phyloP scores from a whole-genome alignment of 2,888 invertebrate genomes.

The Hirtodrosophila histrioides region DNA sequence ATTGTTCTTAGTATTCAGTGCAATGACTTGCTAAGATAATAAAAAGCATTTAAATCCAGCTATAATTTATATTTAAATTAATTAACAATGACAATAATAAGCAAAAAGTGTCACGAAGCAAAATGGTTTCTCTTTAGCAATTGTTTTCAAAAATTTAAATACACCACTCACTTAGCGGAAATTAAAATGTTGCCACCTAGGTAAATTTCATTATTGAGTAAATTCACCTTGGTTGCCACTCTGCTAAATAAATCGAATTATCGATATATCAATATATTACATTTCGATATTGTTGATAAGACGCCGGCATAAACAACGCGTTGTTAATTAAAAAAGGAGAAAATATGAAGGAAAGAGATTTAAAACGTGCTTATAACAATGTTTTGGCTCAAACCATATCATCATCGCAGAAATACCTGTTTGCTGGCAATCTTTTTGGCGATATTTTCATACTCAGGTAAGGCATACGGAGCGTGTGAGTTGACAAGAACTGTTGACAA shows the following conservation, averaged over 20 bases:
- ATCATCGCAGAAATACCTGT: conserved; percentile 92
- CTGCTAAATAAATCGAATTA: background rate
- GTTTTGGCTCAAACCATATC: conserved; percentile 93
- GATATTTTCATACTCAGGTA: conserved; percentile 88
- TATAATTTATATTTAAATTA: background rate
- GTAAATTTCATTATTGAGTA: too few relatives aligned
- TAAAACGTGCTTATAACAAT: conserved; percentile 89
- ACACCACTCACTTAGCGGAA: background rate
- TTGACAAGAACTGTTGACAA: background rate
- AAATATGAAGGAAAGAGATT: conserved; percentile 69
- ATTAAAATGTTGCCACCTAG: conserved; percentile 24
- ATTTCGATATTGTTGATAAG: conserved; percentile 6
- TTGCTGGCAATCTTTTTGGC: conserved; percentile 93
- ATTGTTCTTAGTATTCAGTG: background rate
- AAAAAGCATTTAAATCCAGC: background rate
- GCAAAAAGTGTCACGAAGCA: too few relatives aligned
- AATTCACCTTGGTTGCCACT: conserved; percentile 24
- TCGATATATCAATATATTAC: conserved; percentile 12
- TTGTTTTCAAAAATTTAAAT: too few relatives aligned
- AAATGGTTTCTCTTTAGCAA: too few relatives aligned
- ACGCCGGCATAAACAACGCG: conserved; percentile 40
- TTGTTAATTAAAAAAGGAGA: conserved; percentile 8
- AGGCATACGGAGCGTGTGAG: conserved; percentile 1
- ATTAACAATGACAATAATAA: too few relatives aligned
- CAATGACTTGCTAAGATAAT: background rate